Percentiles rank a stretch among this genome's conserved stretches.
Conservation (phyloP, 1,140 invertebrate genomes). For the Drusus annulatus region DNA sequence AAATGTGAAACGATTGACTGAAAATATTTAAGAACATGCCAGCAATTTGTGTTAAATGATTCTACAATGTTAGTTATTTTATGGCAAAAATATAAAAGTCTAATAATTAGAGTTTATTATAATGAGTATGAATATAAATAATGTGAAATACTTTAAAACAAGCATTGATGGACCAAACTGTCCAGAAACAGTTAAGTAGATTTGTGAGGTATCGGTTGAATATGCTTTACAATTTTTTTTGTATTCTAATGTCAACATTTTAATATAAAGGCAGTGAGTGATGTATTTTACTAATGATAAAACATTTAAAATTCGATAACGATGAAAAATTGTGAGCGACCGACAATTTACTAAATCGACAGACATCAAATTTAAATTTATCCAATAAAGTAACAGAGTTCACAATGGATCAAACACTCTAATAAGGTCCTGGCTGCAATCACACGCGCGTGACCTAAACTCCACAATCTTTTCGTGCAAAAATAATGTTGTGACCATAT, state of each 20-base stretch:
- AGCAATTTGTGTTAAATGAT: conserved; percentile 42
- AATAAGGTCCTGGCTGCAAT: not conserved
- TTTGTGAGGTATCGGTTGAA: conserved; percentile 56
- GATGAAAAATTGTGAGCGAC: conserved; percentile 51
- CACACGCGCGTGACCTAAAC: conserved; percentile 5
- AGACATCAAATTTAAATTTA: conserved; percentile 49
- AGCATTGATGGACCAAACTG: conserved; percentile 39
- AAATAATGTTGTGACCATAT: conserved; percentile 46
- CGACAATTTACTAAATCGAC: conserved; percentile 47
- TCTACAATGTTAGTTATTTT: conserved; percentile 28
- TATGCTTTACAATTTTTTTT: conserved; percentile 50
- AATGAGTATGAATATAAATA: conserved; percentile 30
- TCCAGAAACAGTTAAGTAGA: conserved; percentile 37
- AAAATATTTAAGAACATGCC: conserved; percentile 32
- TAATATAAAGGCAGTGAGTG: conserved; percentile 60
- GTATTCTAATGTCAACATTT: conserved; percentile 57
- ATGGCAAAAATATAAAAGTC: conserved; percentile 44
- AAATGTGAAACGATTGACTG: conserved; percentile 39
- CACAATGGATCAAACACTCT: conserved; percentile 41
- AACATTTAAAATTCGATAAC: conserved; percentile 55
- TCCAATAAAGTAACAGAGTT: conserved; percentile 45
- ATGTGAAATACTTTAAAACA: conserved; percentile 46
- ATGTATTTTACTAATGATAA: conserved; percentile 59
- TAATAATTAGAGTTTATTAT: conserved; percentile 39
- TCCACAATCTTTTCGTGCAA: conserved; percentile 42